Evolutionary conservation across 2,113 vertebrate species (phyloP).

Genomic region (Erythrocercus mccallii): DNA sequence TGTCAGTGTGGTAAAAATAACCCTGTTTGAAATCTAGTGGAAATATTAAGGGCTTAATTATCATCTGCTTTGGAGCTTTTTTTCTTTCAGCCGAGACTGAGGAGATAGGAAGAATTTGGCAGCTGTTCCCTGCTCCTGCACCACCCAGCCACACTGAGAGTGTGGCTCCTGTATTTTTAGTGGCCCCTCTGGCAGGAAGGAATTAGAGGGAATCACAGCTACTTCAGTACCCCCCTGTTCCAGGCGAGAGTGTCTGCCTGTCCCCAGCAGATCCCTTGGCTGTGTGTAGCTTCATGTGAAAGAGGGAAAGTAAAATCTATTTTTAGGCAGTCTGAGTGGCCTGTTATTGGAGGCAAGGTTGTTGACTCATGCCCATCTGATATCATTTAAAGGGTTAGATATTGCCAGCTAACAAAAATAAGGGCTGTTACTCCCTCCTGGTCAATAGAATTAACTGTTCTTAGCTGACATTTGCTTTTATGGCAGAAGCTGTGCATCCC

Average conservation of each 20-base stretch:
- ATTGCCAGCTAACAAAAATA: background rate
- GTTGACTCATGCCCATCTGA: slow-evolving; percentile 51
- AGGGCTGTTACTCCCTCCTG: background rate
- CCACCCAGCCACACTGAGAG: background rate
- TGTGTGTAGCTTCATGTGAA: background rate
- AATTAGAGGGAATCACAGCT: background rate
- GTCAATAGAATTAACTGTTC: slow-evolving; percentile 1
- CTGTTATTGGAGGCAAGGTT: background rate
- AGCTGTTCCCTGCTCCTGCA: background rate
- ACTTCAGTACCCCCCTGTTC: background rate
- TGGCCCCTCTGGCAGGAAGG: background rate
- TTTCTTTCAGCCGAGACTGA: background rate
- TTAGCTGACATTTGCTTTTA: background rate
- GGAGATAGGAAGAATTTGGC: background rate
- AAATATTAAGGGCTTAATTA: slow-evolving; percentile 30
- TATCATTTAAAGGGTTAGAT: slow-evolving; percentile 14
- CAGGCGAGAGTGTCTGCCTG: background rate
- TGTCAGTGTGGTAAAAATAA: background rate
- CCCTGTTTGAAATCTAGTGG: background rate
- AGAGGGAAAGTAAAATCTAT: background rate
- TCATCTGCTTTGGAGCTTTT: background rate
- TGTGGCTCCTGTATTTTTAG: background rate
- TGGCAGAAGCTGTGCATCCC: background rate
- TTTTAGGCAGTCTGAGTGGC: background rate
- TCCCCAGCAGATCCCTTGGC: background rate